Evolutionary conservation across 2,797 vertebrate genomes (phyloP).

Genomic region (Vipera latastei): DNA sequence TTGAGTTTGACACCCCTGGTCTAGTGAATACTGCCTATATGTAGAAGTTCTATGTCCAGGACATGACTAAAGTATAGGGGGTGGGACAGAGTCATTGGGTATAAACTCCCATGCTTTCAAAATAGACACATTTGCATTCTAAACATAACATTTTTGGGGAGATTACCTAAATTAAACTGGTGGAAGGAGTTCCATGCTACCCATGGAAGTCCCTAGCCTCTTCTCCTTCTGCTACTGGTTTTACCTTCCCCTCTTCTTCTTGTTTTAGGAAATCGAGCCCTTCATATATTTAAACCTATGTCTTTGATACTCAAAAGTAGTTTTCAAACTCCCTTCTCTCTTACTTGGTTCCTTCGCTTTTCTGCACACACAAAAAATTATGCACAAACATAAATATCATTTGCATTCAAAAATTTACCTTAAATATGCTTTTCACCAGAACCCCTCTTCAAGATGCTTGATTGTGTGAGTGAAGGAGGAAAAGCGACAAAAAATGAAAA

Average conservation of each 20-base stretch:
- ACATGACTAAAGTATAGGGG: background rate
- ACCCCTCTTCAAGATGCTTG: slow-evolving; percentile 56
- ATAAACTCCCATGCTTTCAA: background rate
- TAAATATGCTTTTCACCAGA: slow-evolving; percentile 56
- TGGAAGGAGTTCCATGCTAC: background rate
- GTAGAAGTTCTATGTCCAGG: background rate
- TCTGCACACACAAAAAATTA: background rate
- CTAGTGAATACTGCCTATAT: background rate
- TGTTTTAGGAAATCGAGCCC: slow-evolving; percentile 49
- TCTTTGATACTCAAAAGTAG: slow-evolving; percentile 52
- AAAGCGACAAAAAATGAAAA: background rate
- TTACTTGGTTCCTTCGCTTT: slow-evolving; percentile 49
- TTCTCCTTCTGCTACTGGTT: slow-evolving; percentile 13
- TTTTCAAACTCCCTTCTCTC: slow-evolving; percentile 63
- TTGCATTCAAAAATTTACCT: slow-evolving; percentile 59
- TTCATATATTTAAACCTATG: slow-evolving; percentile 61
- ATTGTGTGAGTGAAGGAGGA: slow-evolving; percentile 49
- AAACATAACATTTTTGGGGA: background rate
- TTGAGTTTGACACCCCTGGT: no score
- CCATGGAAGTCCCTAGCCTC: background rate
- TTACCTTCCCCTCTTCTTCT: slow-evolving; percentile 24
- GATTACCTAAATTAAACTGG: background rate
- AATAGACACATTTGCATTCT: background rate
- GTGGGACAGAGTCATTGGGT: background rate
- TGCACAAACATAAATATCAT: slow-evolving; percentile 7